A percentile compares a stretch with the other conserved stretches of the same genome.
Conservation (phyloP, 2,888 invertebrate species). For the Torymus auratus region DNA sequence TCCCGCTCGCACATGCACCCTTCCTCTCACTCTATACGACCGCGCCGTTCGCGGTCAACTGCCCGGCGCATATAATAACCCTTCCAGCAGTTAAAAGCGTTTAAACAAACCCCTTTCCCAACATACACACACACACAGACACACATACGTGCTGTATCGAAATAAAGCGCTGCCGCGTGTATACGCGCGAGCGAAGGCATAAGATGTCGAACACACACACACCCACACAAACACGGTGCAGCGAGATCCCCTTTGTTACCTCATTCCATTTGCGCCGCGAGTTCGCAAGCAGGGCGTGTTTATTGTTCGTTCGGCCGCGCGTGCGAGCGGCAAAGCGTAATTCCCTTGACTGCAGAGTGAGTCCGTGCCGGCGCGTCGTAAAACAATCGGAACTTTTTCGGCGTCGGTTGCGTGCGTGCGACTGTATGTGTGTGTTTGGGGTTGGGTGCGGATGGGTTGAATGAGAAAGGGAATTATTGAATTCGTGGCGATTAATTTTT, state of each 20-base stretch:
- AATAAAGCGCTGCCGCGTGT: background rate
- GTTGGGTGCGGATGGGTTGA: too few species aligned
- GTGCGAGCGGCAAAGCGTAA: slow-evolving; percentile 14
- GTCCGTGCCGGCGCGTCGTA: slow-evolving; percentile 8
- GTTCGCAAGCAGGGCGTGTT: slow-evolving; percentile 26
- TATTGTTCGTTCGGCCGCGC: slow-evolving; percentile 17
- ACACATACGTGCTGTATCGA: too few species aligned
- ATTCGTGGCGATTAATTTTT: too few species aligned
- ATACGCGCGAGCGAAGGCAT: background rate
- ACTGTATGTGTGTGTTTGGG: too few species aligned
- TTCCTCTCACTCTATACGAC: too few species aligned
- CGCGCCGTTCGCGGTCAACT: too few species aligned
- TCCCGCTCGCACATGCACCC: too few species aligned
- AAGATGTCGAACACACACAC: slow-evolving; percentile 15
- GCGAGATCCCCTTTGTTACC: slow-evolving; percentile 29
- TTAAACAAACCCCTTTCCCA: too few species aligned
- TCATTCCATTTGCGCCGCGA: slow-evolving; percentile 11
- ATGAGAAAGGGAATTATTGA: too few species aligned
- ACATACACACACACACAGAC: background rate
- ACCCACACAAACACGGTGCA: too few species aligned
- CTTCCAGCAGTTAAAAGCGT: slow-evolving; percentile 2
- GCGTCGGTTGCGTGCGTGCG: too few species aligned
- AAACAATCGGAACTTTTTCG: too few species aligned
- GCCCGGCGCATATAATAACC: background rate
- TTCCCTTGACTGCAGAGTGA: slow-evolving; percentile 22